Base-by-base conservation (phyloP, 2,888 invertebrate genomes). In the Drosophila fungiperda region DNA sequence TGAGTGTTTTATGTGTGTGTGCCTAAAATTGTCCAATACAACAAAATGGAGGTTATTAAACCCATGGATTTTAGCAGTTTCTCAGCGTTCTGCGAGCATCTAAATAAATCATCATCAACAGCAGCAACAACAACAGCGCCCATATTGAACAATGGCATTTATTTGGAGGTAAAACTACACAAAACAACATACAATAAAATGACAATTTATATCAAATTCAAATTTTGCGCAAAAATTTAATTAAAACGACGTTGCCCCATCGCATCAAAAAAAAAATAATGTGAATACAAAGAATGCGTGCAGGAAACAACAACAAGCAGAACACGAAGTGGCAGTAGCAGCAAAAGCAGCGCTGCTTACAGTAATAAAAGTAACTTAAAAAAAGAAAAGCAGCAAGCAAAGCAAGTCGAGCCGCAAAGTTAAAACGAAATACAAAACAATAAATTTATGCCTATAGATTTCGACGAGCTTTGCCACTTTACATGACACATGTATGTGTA, bases 11-110 rank as follows among this genome's bases (percentile, higher is more conserved):
- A 3, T 71, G 54, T 67, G 52, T 65, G n/a, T 74, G 68, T 74
- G 64, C 62, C 62, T 62, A 62, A 65, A 60, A 64, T 42, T 58
- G 33, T 64, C 53, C 20, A 78, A 70, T 63, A 68, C 52, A 89
- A 68, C 54, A 89, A 88, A 88, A 92, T 92, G 92, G 92, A 92
- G 91, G 91, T 92, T 85, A 92, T 92, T 87, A 92, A 92, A 86
- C 92, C 92, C 70, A 91, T 92, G 92, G 92, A 92, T 90, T 92
- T 92, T 79, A 92, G 92, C 84, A 92, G 92, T 81, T 92, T 91
- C 83, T 86, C 92, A 75, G 92, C 92, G 68, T 92, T 92, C 79
- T 92, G 92, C 78, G 92, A 92, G 80, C 92, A 92, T 83, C 89
- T 92, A 71, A 92, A 92, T 82, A 92, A 91, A 89, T 90, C 91